Conservation (phyloP, 2,113 vertebrate species). For the Mixornis gularis region DNA sequence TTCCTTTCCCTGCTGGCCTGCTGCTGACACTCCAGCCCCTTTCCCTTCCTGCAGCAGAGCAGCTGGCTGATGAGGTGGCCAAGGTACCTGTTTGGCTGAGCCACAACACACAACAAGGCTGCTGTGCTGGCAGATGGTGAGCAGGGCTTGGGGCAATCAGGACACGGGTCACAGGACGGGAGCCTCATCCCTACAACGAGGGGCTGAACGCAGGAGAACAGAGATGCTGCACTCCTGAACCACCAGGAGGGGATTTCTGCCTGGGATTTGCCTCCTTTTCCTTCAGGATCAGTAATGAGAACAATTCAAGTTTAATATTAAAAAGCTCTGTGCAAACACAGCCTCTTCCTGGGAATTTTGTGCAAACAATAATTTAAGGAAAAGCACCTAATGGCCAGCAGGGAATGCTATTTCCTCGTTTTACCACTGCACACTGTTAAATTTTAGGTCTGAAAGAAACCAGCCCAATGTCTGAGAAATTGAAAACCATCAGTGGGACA, state of each 20-base stretch:
- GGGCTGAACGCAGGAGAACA: not conserved
- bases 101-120: not conserved
- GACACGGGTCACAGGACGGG: not conserved
- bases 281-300: not conserved
- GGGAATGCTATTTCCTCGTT: not conserved
- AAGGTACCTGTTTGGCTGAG: not conserved
- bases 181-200: not conserved
- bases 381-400: not conserved
- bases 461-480: not conserved
- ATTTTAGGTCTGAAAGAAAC: not conserved
- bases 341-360: not conserved
- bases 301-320: not conserved
- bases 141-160: not conserved
- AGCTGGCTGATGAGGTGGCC: conserved; percentile 24
- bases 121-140: not conserved
- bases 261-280: not conserved
- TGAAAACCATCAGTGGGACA: not conserved
- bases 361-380: not conserved
- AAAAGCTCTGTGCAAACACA: not conserved
- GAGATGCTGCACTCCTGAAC: not conserved
- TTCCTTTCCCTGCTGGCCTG: not conserved
- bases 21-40: not conserved
- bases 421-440: not conserved
- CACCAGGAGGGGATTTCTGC: fast-evolving
- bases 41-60: conserved; percentile 10